Conservation (phyloP, 2,888 invertebrate genomes). For the Trachelus troglodyta region DNA sequence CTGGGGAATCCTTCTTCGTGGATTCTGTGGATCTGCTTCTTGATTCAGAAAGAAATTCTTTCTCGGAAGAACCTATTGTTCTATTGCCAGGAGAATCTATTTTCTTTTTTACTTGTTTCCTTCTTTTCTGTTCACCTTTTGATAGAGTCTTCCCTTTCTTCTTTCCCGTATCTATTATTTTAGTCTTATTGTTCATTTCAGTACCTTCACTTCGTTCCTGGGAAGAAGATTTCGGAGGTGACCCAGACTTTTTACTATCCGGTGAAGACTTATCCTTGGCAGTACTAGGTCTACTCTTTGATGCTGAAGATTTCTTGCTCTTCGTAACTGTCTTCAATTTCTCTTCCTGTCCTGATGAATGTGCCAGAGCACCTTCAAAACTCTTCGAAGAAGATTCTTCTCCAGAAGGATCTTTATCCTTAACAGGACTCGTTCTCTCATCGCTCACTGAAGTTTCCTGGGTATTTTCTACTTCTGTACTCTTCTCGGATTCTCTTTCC, state of each 20-base stretch:
- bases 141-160: constrained; percentile 19
- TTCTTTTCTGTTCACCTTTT: not conserved
- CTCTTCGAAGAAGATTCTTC: constrained; percentile 13
- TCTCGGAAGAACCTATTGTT: not conserved
- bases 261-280: constrained; percentile 11
- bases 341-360: not conserved
- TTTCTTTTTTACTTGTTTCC: not conserved
- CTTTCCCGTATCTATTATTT: constrained; percentile 9
- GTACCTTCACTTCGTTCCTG: constrained; percentile 1
- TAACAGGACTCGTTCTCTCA: constrained; percentile 5
- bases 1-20: not conserved
- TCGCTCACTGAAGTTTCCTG: constrained; percentile 18
- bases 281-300: constrained; percentile 13
- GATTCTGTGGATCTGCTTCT: not conserved
- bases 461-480: constrained; percentile 56
- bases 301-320: not conserved
- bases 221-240: not conserved
- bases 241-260: constrained; percentile 8
- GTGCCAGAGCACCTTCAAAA: not conserved
- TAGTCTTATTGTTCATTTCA: not conserved
- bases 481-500: constrained; percentile 40
- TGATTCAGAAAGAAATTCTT: not conserved
- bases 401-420: constrained; percentile 3
- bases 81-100: not conserved
- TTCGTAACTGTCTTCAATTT: not conserved